Evolutionary conservation across 2,113 vertebrate species (phyloP).

Genomic region (Tenrec ecaudatus): DNA sequence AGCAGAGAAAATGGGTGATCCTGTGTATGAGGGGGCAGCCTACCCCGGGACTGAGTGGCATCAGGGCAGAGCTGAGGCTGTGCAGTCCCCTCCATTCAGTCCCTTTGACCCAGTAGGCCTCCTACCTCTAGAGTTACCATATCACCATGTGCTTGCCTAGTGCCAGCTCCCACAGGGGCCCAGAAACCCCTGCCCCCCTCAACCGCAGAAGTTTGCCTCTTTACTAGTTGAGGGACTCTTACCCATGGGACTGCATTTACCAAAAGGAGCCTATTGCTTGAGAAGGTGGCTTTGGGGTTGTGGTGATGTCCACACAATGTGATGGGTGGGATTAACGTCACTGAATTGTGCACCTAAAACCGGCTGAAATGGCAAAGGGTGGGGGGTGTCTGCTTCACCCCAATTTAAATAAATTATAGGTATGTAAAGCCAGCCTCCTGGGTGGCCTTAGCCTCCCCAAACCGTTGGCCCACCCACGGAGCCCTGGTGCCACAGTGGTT

Average conservation of each 20-base stretch:
- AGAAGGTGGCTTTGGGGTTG: background rate
- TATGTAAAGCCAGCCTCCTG: background rate
- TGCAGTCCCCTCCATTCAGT: accelerated
- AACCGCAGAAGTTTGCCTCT: background rate
- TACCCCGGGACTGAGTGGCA: background rate
- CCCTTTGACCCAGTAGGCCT: background rate
- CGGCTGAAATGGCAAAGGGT: background rate
- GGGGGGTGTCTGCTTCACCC: background rate
- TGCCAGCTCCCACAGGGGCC: accelerated
- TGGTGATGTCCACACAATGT: background rate
- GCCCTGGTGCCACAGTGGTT: background rate
- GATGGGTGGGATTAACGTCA: background rate
- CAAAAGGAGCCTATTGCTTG: background rate
- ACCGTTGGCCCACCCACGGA: background rate
- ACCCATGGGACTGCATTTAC: background rate
- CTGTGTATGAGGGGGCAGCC: background rate
- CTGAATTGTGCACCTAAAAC: background rate
- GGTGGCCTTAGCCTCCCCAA: background rate
- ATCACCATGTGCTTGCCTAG: too few relatives aligned
- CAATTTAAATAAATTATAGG: background rate
- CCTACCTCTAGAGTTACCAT: accelerated
- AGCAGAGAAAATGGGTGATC: accelerated
- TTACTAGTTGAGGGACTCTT: background rate
- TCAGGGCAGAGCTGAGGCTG: too few relatives aligned
- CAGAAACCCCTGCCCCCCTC: background rate